Evolutionary conservation across 2,113 vertebrate genomes (phyloP).

Genomic region (Chamaea fasciata): DNA sequence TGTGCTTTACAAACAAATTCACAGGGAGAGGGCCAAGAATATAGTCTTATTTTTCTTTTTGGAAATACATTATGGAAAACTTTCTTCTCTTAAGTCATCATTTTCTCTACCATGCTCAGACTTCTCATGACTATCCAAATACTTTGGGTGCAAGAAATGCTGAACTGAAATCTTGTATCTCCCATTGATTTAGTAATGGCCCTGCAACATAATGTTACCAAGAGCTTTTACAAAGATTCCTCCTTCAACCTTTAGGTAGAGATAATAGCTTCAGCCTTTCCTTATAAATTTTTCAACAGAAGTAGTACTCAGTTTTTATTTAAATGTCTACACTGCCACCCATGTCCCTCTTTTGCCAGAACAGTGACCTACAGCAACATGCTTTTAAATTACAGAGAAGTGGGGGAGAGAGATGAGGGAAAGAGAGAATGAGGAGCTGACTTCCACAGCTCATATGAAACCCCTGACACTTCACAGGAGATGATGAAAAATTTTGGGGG

Average conservation of each 20-base stretch:
- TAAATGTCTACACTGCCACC: not conserved
- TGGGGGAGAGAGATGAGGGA: not conserved
- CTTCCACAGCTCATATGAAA: not conserved
- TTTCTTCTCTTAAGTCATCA: not conserved
- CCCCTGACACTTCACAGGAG: not conserved
- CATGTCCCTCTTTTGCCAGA: not conserved
- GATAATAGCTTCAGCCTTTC: not conserved
- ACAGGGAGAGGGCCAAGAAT: not conserved
- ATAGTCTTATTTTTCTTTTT: not conserved
- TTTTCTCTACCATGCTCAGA: not conserved
- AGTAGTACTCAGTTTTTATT: not conserved
- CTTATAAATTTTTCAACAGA: not conserved
- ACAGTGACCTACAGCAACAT: fast-evolving
- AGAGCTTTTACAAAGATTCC: not conserved
- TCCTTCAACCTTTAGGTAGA: not conserved
- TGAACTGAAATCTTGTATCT: not conserved
- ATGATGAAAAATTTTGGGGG: not conserved
- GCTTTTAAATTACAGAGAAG: not conserved
- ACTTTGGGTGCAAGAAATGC: not conserved
- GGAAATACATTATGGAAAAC: not conserved
- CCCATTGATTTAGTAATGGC: not conserved
- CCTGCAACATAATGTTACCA: not conserved
- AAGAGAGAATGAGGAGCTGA: not conserved
- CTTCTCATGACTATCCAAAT: not conserved
- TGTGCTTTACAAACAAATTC: not conserved